A percentile compares a stretch with the other conserved stretches of the same genome.
Evolutionary conservation across 2,797 vertebrate genomes (phyloP).

Genomic region (Gephyroberyx darwinii): DNA sequence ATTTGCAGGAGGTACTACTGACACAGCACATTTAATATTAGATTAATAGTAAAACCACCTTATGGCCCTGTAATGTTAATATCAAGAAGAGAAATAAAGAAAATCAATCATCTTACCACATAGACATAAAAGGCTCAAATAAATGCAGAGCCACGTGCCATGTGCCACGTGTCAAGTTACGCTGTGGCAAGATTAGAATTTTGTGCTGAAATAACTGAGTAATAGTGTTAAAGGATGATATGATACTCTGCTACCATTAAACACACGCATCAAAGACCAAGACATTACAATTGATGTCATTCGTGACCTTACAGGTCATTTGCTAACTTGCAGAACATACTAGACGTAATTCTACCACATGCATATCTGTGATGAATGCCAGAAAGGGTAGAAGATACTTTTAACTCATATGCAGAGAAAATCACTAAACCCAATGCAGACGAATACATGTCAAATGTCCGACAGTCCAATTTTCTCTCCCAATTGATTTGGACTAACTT

Average conservation of each 20-base stretch:
- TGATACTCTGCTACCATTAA: constrained; percentile 16
- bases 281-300: constrained; percentile 27
- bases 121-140: constrained; percentile 20
- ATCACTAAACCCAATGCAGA: constrained; percentile 29
- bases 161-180: constrained; percentile 20
- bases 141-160: constrained; percentile 20
- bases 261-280: constrained; percentile 1
- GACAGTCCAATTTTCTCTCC: neutral
- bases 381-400: constrained; percentile 13
- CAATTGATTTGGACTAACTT: neutral
- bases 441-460: neutral
- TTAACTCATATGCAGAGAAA: constrained; percentile 25
- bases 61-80: neutral
- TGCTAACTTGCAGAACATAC: constrained; percentile 10
- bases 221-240: constrained; percentile 21
- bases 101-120: neutral
- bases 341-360: constrained; percentile 22
- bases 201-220: constrained; percentile 14
- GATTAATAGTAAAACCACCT: neutral
- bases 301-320: constrained; percentile 29
- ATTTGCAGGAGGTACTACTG: no score
- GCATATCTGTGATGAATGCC: constrained; percentile 40
- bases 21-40: no score
- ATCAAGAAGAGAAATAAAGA: neutral
- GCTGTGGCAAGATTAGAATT: constrained; percentile 30